Conservation (phyloP, 2,113 vertebrate species). For the Nothocercus julius region DNA sequence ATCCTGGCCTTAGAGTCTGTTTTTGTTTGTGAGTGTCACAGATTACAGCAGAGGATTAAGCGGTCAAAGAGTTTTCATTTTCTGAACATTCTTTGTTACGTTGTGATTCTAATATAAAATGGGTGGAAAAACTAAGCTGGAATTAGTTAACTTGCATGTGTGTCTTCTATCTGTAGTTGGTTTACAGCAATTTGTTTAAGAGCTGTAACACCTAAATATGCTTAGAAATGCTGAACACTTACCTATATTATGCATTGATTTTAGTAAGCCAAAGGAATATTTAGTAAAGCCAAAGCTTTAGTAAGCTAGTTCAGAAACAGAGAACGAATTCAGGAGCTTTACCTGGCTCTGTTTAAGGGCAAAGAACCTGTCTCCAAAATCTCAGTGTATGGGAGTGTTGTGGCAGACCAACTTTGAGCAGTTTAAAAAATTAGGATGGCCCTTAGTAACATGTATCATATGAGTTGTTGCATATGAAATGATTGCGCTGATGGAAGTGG, state of each 20-base stretch:
- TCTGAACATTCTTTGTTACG: neutral
- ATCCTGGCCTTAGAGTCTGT: neutral
- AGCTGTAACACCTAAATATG: neutral
- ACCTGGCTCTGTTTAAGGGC: neutral
- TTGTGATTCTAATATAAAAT: neutral
- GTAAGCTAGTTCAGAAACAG: rapidly evolving
- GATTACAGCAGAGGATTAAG: neutral
- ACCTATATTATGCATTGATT: neutral
- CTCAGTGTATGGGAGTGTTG: rapidly evolving
- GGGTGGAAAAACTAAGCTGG: neutral
- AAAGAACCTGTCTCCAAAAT: neutral
- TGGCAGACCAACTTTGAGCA: neutral
- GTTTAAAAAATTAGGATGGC: neutral
- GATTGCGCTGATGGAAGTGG: neutral
- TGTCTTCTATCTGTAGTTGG: rapidly evolving
- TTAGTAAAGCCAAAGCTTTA: too few relatives aligned
- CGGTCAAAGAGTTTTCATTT: neutral
- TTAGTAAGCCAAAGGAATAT: neutral
- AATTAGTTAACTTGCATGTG: neutral
- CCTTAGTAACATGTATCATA: neutral
- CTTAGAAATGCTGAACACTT: neutral
- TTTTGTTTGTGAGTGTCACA: neutral
- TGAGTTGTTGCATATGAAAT: neutral
- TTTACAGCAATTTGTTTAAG: neutral
- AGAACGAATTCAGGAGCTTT: neutral